A percentile compares a stretch with the other conserved stretches of the same genome.
Evolutionary conservation across 1,140 invertebrate species (phyloP).

Genomic region (Amphibalanus amphitrite): DNA sequence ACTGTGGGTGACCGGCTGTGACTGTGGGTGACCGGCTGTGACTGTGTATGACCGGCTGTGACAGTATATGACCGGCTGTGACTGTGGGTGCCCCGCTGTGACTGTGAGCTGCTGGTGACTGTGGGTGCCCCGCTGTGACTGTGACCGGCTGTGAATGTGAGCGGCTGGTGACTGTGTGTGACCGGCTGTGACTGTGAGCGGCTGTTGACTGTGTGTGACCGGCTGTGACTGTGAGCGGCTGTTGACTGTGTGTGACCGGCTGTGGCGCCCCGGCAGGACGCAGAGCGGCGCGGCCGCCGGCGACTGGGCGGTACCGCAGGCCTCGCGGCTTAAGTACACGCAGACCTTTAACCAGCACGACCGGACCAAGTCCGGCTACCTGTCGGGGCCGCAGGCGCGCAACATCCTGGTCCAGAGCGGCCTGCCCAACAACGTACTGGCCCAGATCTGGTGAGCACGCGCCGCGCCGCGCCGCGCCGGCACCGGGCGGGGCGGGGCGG

Average conservation of each 20-base stretch:
- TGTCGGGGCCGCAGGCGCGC: slow-evolving; percentile 81
- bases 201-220: neutral
- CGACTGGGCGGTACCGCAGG: slow-evolving; percentile 31
- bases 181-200: neutral
- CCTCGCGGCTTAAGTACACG: slow-evolving; percentile 30
- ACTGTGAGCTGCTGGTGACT: too few species aligned
- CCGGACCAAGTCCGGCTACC: slow-evolving; percentile 59
- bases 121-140: too few species aligned
- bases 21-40: too few species aligned
- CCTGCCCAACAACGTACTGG: slow-evolving; percentile 69
- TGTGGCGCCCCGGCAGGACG: neutral
- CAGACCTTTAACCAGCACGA: slow-evolving; percentile 50
- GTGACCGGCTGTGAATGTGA: neutral
- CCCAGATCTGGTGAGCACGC: slow-evolving; percentile 70
- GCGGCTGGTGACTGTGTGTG: neutral
- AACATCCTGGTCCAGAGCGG: slow-evolving; percentile 87
- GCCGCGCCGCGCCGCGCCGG: too few species aligned
- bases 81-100: too few species aligned
- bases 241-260: neutral
- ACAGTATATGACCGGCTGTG: too few species aligned
- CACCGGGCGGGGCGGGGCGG: too few species aligned
- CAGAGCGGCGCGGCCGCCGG: slow-evolving; percentile 9
- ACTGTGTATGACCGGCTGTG: too few species aligned
- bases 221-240: neutral
- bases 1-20: too few species aligned